Base-by-base conservation (phyloP, 2,888 invertebrate species). In the Mesodorylaimus sp. region DNA sequence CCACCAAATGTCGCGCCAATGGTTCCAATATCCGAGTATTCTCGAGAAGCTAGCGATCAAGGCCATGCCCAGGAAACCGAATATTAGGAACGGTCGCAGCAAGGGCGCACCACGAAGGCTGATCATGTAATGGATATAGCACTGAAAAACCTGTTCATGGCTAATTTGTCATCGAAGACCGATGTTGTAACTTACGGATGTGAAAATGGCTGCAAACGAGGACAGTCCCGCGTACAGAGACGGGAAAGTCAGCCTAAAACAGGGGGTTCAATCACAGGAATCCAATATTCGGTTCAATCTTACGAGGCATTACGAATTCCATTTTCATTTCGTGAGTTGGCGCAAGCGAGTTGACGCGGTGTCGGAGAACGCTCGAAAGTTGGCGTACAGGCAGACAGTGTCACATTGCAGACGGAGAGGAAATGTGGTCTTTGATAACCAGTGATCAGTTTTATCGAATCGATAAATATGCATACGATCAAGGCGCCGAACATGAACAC, bases 371-470 rank as follows among this genome's bases (percentile, higher is more conserved):
- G 27, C 10, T 43, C 27, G 21, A 19, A 19, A 10, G 13, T 13
- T 10, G 26, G 24, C 7, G 5, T 24, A 27, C 44, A 43, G 3
- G 26, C 7, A n/a, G n/a, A n/a, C 27, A 7, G 26, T n/a, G 44
- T 58, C 26, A 57, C 59, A 53, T 70, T 67, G 58, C 71, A 71
- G n/a, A 67, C 53, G 16, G 68, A 67, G 21, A 70, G 62, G 57
- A 71, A 71, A 53, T 68, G 66, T 2, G 71, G 71, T 46, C 70
- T 56, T 42, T 70, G 64, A 50, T 69, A 63, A 16, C 70, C 71
- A 2, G 66, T 65, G 60, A 71, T 63, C 53, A 70, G 50, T 56
- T 71, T 71, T 46, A 66, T 66, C 2, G 70, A 65, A 55, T 71
- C 71, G 42, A 67, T 66, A 55, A 71, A 68, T 38, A 71, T 65